Evolutionary conservation across 2,113 vertebrate genomes (phyloP).

Genomic region (Axis porcinus): DNA sequence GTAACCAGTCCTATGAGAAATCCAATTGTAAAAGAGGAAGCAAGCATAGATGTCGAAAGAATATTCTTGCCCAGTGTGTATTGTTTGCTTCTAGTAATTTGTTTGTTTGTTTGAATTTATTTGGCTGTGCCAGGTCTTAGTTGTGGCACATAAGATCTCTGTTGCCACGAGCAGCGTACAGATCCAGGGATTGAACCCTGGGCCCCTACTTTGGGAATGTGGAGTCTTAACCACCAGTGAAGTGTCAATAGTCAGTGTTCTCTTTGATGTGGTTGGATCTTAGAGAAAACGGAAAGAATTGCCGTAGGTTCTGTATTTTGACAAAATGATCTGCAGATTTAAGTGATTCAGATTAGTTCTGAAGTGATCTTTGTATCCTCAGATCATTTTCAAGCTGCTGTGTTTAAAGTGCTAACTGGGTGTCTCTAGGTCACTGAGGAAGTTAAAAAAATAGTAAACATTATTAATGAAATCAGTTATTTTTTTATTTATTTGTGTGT

Average conservation of each 20-base stretch:
- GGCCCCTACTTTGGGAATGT: background rate
- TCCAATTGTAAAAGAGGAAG: background rate
- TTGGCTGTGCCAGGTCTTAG: background rate
- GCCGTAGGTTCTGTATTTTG: background rate
- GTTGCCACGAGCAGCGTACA: fast-evolving
- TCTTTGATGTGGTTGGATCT: background rate
- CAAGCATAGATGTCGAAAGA: background rate
- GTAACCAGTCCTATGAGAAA: background rate
- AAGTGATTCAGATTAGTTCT: background rate
- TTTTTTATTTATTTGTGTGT: background rate
- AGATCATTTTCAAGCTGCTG: background rate
- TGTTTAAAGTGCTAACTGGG: background rate
- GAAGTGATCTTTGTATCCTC: background rate
- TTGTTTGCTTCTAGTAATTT: background rate
- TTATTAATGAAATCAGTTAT: background rate
- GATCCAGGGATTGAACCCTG: background rate
- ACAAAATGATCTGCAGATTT: background rate
- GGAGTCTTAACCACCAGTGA: background rate
- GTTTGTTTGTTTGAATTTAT: background rate
- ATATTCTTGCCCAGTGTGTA: background rate
- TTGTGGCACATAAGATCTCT: background rate
- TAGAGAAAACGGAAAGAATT: background rate
- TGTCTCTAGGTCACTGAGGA: background rate
- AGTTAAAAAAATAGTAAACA: background rate
- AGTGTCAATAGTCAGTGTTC: background rate